Evolutionary conservation across 2,888 invertebrate species (phyloP).

Genomic region (Allophyes oxyacanthae): DNA sequence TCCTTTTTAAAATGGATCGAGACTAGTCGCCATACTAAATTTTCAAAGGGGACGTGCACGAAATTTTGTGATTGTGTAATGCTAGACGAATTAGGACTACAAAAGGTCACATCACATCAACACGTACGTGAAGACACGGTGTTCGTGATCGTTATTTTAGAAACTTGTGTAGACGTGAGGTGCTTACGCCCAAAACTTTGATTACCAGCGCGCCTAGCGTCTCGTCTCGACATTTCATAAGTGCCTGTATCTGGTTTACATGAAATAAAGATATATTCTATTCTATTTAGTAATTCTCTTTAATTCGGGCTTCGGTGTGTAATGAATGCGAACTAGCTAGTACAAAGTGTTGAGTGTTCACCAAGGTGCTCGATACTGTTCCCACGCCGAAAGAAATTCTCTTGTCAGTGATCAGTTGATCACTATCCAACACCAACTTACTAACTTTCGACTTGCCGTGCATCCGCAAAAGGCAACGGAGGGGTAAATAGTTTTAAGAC

Average conservation of each 20-base stretch:
- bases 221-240: too few species aligned
- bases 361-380: background rate
- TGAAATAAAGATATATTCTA: too few species aligned
- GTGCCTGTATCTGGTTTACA: too few species aligned
- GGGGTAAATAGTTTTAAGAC: slow-evolving; percentile 1
- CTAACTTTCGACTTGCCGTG: too few species aligned
- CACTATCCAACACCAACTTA: background rate
- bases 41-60: slow-evolving; percentile 60
- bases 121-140: slow-evolving; percentile 47
- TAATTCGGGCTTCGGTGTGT: slow-evolving; percentile 8
- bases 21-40: slow-evolving; percentile 55
- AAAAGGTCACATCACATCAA: slow-evolving; percentile 65
- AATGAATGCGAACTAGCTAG: background rate
- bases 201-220: slow-evolving; percentile 8
- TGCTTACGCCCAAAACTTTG: slow-evolving; percentile 22
- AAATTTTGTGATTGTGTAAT: slow-evolving; percentile 62
- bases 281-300: slow-evolving; percentile 22
- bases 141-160: slow-evolving; percentile 59
- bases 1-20: slow-evolving; percentile 45
- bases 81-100: slow-evolving; percentile 60
- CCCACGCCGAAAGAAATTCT: background rate
- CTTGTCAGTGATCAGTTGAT: too few species aligned
- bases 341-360: too few species aligned
- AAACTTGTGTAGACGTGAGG: slow-evolving; percentile 59
- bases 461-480: too few species aligned